Percentiles rank a stretch among this genome's conserved stretches.
Conservation (phyloP, 2,113 vertebrate species). For the Butorides virescens region DNA sequence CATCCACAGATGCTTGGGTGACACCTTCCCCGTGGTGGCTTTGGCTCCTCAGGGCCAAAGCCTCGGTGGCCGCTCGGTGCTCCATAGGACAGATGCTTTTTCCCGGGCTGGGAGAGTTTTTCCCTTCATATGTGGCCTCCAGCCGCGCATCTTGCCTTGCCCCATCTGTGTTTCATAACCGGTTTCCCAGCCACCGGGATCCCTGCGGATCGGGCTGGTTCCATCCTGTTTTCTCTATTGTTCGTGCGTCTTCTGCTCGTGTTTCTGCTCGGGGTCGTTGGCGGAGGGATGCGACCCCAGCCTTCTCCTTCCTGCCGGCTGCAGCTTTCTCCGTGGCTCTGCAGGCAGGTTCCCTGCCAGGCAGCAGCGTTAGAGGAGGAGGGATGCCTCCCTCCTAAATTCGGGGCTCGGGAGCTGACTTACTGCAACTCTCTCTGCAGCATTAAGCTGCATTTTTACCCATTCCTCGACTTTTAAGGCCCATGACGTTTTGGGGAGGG, state of each 20-base stretch:
- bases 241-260: not conserved
- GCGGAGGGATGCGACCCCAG: not conserved
- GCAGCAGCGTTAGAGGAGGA: not conserved
- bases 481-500: fast-evolving
- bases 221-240: constrained; percentile 4
- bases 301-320: not conserved
- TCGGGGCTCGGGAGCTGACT: not conserved
- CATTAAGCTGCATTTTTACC: not conserved
- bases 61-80: fast-evolving
- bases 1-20: fast-evolving
- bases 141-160: not conserved
- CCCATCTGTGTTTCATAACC: constrained; percentile 19
- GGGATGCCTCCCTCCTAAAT: not conserved
- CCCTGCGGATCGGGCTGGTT: not conserved
- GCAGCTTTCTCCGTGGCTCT: not conserved
- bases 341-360: not conserved
- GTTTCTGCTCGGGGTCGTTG: not conserved
- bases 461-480: not conserved
- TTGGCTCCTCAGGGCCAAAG: not conserved
- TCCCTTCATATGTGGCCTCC: not conserved
- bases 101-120: not conserved
- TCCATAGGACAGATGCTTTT: fast-evolving
- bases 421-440: not conserved
- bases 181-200: not conserved
- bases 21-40: not conserved